Evolutionary conservation across 2,113 vertebrate genomes (phyloP).

Genomic region (Orthochromis malagaraziensis): DNA sequence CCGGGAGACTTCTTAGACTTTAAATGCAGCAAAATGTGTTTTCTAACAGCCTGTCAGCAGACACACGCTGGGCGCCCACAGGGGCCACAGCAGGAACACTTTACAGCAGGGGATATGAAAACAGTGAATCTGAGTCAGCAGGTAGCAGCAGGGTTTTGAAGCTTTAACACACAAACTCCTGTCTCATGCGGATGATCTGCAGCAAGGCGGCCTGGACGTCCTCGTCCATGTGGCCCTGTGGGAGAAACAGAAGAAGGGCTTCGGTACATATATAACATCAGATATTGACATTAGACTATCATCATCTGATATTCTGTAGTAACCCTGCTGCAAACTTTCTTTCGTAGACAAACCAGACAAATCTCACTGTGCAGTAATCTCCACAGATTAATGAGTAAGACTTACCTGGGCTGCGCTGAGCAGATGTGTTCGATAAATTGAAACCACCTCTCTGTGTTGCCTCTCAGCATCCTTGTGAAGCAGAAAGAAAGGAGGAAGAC

Average conservation of each 20-base stretch:
- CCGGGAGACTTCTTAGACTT: not conserved
- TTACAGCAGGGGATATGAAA: not conserved
- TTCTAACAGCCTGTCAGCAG: not conserved
- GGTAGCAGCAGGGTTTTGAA: not conserved
- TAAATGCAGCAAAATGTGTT: not conserved
- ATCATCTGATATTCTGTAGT: not conserved
- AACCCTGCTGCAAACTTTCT: not conserved
- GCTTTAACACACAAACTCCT: constrained; percentile 89
- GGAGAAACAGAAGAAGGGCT: not conserved
- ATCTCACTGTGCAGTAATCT: not conserved
- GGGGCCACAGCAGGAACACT: constrained; percentile 24
- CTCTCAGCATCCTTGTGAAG: constrained; percentile 80
- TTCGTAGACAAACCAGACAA: not conserved
- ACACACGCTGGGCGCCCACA: constrained; percentile 16
- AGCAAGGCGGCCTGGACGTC: constrained; percentile 94
- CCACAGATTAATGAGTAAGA: not conserved
- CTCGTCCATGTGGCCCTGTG: constrained; percentile 97
- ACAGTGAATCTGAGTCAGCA: constrained; percentile 42
- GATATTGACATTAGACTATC: not conserved
- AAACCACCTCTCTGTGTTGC: constrained; percentile 93
- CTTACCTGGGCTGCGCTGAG: constrained; percentile 94
- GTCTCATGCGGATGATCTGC: constrained; percentile 96
- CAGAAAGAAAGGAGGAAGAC: not conserved
- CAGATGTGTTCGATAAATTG: constrained; percentile 93
- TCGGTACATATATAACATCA: not conserved